Base-by-base conservation (phyloP, 2,797 vertebrate species). In the Parauchenoglanis ngamensis region DNA sequence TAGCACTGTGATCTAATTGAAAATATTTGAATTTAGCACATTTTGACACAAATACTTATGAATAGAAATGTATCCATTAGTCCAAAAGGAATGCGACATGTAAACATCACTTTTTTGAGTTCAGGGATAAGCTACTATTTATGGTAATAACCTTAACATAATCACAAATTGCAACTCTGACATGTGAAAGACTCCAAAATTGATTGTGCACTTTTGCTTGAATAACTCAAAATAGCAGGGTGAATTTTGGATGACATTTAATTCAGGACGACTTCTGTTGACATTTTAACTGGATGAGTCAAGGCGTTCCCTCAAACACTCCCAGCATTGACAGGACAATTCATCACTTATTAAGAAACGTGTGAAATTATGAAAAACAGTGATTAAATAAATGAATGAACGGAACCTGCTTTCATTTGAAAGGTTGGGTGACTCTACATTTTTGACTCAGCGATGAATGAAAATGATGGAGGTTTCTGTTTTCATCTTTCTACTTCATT, bases 381-480 rank as follows among this genome's bases (percentile, higher is more conserved):
- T 49, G 40, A 49, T 19, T 10, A 65, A 82, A 15, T 46, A 12
- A 67, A 83, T 23, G 7, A 70, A 86, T 44, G 49, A 56, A 57
- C n/a, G 19, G 23, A 72, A 85, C 31, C 87, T 88, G 54, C 44
- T 81, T 72, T 88, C 44, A 19, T 23, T 76, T 2, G 10, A 86
- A 75, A 85, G 79, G 72, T 85, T 72, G 67, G 1, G 76, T 76
- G 77, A 88, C 68, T 84, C 25, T 17, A 73, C 57, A 28, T 35
- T 44, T 88, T 86, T 88, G 84, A 86, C 87, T 83, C 85, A 86
- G 52, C 21, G 70, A 12, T 83, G 61, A 79, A 80, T n/a, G 25
- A 44, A 44, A 65, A 28, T 46, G 72, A 87, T 40, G 31, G 35
- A 44, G 11, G 35, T 84, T 25, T 68, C 31, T n/a, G 56, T 76